Evolutionary conservation across 1,140 invertebrate genomes (phyloP).

Genomic region (Phymorhynchus buccinoides): DNA sequence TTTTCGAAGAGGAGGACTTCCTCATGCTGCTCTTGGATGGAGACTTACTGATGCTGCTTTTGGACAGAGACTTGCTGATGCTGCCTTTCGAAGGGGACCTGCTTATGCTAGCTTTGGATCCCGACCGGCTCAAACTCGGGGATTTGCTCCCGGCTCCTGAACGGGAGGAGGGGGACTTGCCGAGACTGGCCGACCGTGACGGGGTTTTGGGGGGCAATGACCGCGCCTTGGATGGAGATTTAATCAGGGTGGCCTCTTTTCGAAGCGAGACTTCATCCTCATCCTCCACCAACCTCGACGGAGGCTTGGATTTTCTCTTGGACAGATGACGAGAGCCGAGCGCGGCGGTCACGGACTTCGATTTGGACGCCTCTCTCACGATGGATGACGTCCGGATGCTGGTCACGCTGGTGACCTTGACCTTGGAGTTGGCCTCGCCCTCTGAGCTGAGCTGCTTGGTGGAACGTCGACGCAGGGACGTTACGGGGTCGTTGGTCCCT

Average conservation of each 20-base stretch:
- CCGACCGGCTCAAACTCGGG: not conserved
- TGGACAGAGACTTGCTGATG: not conserved
- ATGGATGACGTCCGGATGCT: not conserved
- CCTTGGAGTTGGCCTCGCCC: not conserved
- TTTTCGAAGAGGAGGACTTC: not conserved
- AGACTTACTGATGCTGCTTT: not conserved
- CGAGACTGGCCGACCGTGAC: not conserved
- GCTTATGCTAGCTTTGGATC: not conserved
- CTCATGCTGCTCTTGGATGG: not conserved
- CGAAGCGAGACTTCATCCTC: not conserved
- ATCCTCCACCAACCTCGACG: not conserved
- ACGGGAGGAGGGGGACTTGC: not conserved
- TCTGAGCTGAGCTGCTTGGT: slow-evolving; percentile 21
- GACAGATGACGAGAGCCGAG: not conserved
- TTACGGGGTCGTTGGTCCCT: not conserved
- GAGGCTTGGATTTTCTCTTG: slow-evolving; percentile 12
- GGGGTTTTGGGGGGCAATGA: not conserved
- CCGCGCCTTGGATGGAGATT: not conserved
- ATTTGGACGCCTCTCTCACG: not conserved
- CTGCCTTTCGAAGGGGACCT: not conserved
- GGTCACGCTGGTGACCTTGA: not conserved
- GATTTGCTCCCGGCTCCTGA: not conserved
- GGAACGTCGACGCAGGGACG: slow-evolving; percentile 25
- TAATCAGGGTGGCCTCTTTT: not conserved
- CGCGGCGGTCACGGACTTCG: not conserved